A percentile compares a stretch with the other conserved stretches of the same genome.
phyloP scores from a whole-genome alignment of 1,140 invertebrate species.

The Bemisia tabaci region DNA sequence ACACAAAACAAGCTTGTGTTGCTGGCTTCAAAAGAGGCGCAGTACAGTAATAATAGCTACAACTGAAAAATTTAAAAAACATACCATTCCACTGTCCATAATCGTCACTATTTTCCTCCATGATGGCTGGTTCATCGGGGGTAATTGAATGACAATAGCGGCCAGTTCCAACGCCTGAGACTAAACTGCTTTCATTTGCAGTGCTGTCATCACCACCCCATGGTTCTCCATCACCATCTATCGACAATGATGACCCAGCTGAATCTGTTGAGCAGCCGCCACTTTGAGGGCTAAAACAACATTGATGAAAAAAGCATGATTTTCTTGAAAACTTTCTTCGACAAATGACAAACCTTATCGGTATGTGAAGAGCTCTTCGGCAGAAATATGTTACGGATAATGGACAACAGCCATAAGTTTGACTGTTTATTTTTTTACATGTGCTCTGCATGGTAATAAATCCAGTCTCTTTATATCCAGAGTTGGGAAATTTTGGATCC shows the following conservation, averaged over 20 bases:
- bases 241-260: slow-evolving; percentile 51
- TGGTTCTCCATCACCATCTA: slow-evolving; percentile 40
- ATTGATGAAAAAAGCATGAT: slow-evolving; percentile 8
- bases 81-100: slow-evolving; percentile 34
- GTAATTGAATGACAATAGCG: slow-evolving; percentile 41
- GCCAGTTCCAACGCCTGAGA: slow-evolving; percentile 9
- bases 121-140: slow-evolving; percentile 47
- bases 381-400: too few relatives aligned
- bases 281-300: slow-evolving; percentile 29
- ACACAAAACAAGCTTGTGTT: slow-evolving; percentile 4
- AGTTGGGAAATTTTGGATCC: too few relatives aligned
- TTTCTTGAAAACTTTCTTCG: slow-evolving; percentile 17
- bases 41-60: background rate
- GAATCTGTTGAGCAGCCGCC: slow-evolving; percentile 51
- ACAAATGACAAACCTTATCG: too few relatives aligned
- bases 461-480: too few relatives aligned
- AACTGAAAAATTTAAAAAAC: slow-evolving; percentile 3
- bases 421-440: too few relatives aligned
- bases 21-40: background rate
- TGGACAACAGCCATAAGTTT: too few relatives aligned
- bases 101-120: slow-evolving; percentile 44
- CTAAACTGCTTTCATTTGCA: too few relatives aligned
- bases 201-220: slow-evolving; percentile 10
- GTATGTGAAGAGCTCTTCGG: too few relatives aligned
- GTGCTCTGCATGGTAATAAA: too few relatives aligned